A percentile compares a stretch with the other conserved stretches of the same genome.
Conservation (phyloP, 2,113 vertebrate genomes). For the Cranoglanis bouderius region DNA sequence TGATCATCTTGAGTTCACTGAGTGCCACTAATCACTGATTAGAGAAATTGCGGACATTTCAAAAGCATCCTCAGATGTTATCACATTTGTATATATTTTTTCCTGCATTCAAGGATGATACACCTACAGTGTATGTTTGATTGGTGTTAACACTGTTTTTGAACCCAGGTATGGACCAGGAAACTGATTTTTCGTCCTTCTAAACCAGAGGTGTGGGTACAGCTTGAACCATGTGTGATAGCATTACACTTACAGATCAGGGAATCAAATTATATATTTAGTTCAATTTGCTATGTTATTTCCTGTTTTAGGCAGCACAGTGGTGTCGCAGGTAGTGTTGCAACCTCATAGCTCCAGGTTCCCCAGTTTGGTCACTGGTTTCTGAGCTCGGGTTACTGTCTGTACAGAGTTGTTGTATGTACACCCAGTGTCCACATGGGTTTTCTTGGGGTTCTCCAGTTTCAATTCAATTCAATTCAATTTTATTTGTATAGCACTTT, state of each 20-base stretch:
- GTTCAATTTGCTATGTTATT: background rate
- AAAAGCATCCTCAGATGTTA: background rate
- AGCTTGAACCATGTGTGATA: background rate
- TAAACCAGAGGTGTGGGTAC: background rate
- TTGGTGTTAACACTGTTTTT: background rate
- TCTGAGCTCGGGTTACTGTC: background rate
- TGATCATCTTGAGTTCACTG: conserved; percentile 1
- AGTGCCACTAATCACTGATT: conserved; percentile 15
- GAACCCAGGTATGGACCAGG: background rate
- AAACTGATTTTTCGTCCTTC: background rate
- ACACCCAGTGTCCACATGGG: background rate
- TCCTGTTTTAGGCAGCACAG: background rate
- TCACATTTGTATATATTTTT: background rate
- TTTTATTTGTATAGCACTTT: no score
- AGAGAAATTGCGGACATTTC: background rate
- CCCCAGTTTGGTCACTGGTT: background rate
- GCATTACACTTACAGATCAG: background rate
- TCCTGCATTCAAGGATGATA: no score
- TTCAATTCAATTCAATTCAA: no score
- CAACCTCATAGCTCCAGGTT: background rate
- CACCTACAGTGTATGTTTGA: background rate
- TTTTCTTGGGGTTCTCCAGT: background rate
- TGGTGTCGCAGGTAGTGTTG: background rate
- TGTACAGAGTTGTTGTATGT: background rate
- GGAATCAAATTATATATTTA: background rate